Base-by-base conservation (phyloP, 2,797 vertebrate genomes). In the Sebastes matsubarae region DNA sequence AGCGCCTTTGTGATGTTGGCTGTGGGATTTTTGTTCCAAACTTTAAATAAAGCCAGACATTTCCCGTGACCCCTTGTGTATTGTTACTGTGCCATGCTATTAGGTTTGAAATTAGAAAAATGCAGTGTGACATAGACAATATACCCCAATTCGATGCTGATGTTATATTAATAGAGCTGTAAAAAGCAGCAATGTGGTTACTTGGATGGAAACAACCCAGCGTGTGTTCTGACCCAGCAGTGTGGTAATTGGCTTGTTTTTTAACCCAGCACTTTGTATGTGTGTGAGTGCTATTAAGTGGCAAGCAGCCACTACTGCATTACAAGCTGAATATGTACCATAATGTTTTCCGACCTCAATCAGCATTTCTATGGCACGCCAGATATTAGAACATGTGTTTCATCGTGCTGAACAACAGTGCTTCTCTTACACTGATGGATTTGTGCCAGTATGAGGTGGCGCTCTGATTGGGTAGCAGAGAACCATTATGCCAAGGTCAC, bases 321-420 rank as follows among this genome's bases (percentile, higher is more conserved):
- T 72, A 65, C 7, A 68, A 58, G 22, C 58, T 73, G 36, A 61
- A 68, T 63, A 88, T 69, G 76, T 11, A 70, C 69, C 54, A 27
- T 72, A 69, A 83, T 76, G 32, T 69, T 70, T 52, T 75, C 54
- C 78, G 36, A 24, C 55, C 70, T 42, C n/a, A 66, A 80, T 86
- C 70, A 82, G 46, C 59, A 63, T 57, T 42, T 74, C 42, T 14
- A 24, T 79, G 80, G 75, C 20, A 46, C 67, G 50, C 14, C 42
- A 68, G 50, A 22, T 42, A 24, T 65, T 58, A 29, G 38, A 60
- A 66, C 71, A 65, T 29, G 52, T 24, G 72, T 38, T 70, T 46
- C 65, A 75, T 79, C 46, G 67, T 42, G 59, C 25, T 54, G 38
- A 75, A 72, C 77, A 64, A n/a, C 13, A 38, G 42, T 22, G 3